Evolutionary conservation across 2,113 vertebrate species (phyloP).

Genomic region (Paralichthys olivaceus): DNA sequence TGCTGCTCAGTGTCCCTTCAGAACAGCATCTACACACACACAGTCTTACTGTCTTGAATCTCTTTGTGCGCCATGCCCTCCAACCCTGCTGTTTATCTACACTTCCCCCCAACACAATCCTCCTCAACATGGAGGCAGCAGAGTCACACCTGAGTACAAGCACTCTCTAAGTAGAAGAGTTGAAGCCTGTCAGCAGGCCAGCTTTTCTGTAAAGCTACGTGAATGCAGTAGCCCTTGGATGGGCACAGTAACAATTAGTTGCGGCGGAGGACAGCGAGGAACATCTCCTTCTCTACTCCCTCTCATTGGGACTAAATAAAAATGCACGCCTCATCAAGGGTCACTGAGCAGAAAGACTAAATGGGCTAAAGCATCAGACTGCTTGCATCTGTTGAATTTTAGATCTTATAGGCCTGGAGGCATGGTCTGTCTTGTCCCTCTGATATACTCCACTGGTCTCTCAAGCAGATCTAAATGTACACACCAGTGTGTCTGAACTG

Average conservation of each 20-base stretch:
- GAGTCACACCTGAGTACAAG: slow-evolving; percentile 33
- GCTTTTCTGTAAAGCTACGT: slow-evolving; percentile 35
- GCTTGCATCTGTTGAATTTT: slow-evolving; percentile 61
- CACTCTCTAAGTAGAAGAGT: slow-evolving; percentile 24
- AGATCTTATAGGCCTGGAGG: slow-evolving; percentile 42
- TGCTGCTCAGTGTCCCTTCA: slow-evolving; percentile 66
- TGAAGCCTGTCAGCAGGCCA: slow-evolving; percentile 33
- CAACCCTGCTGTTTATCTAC: slow-evolving; percentile 45
- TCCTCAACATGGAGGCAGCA: slow-evolving; percentile 34
- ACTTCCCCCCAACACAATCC: slow-evolving; percentile 39
- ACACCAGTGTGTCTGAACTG: slow-evolving; percentile 33
- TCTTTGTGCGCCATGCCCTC: slow-evolving; percentile 46
- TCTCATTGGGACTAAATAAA: slow-evolving; percentile 63
- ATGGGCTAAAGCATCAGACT: slow-evolving; percentile 56
- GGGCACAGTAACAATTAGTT: slow-evolving; percentile 65
- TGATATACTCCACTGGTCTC: slow-evolving; percentile 52
- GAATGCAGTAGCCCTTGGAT: slow-evolving; percentile 38
- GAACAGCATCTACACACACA: slow-evolving; percentile 50
- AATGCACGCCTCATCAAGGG: slow-evolving; percentile 58
- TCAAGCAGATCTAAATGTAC: slow-evolving; percentile 47
- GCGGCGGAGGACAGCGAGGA: slow-evolving; percentile 39
- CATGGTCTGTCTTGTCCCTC: slow-evolving; percentile 36
- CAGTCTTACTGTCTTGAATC: background rate
- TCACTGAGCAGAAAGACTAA: slow-evolving; percentile 63
- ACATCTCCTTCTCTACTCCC: slow-evolving; percentile 24